Evolutionary conservation across 2,797 vertebrate genomes (phyloP), one percentile per base, ranked within the genome.

Genomic region (Sebastiscus tertius): DNA sequence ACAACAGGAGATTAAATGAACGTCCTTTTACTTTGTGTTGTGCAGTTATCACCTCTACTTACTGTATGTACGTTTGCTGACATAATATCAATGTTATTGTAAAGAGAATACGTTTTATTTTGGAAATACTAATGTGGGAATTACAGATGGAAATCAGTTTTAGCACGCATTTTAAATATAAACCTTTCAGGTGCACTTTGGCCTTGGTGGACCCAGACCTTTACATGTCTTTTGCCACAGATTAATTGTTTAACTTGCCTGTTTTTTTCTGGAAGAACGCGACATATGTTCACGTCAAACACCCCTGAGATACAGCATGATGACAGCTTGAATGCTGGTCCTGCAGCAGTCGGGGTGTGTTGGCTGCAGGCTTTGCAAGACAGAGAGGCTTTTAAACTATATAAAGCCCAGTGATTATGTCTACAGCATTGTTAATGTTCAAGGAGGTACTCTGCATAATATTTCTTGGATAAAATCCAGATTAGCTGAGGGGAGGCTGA

Each of bases 281-380:
- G 1, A 67, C 81, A 86, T 11, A 77, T 70, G 29, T 14, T 34
- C 42, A 65, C 13, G 60, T 66, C 42, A 66, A 77, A 67, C 61
- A 39, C 34, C 49, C 34, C 62, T 42, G 34, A 79, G 61, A 80
- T 75, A 65, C 46, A 69, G 46, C 12, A 8, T 39, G 72, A 63
- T 49, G 82, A 87, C 82, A 77, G 72, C 64, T 36, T 81, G 73
- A 67, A 60, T 68, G 75, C 70, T 29, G 39, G 12, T 60, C 58
- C 8, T 49, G 46, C 59, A 65, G 63, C 46, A 42, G 67, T 69
- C 60, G 22, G 27, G 33, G 29, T 64, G 26, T 63, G 62, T 20
- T 79, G 68, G 33, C 34, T 70, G 54, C 65, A 63, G 58, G 26
- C 58, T 68, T 5, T 62, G 52, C 29, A 27, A 4, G 34, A 68